Conservation (phyloP, 2,888 invertebrate genomes). For the Chalcis sispes region DNA sequence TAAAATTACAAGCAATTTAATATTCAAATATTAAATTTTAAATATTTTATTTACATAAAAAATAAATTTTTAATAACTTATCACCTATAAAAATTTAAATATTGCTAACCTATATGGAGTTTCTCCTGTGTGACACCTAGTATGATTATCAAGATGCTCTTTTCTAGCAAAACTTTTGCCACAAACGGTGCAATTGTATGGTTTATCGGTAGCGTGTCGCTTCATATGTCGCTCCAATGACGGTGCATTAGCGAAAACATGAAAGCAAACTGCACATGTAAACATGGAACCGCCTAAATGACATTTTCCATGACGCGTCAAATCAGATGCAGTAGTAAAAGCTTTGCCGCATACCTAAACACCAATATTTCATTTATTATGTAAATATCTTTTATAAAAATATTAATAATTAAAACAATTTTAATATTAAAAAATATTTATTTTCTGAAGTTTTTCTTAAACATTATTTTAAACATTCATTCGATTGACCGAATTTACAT, state of each 20-base stretch:
- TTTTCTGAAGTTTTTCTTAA: too few relatives aligned
- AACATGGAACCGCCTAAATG: slow-evolving; percentile 88
- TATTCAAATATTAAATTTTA: not conserved
- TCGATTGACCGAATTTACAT: not conserved
- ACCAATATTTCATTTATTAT: not conserved
- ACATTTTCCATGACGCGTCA: slow-evolving; percentile 89
- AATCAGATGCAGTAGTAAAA: slow-evolving; percentile 87
- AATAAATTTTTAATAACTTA: too few relatives aligned
- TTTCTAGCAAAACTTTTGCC: slow-evolving; percentile 92
- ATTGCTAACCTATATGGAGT: slow-evolving; percentile 84
- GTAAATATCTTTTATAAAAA: not conserved
- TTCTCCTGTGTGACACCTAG: slow-evolving; percentile 89
- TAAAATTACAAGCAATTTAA: not conserved
- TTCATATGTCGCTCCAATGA: slow-evolving; percentile 86
- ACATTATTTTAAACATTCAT: not conserved
- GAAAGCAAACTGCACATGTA: slow-evolving; percentile 84
- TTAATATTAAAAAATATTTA: too few relatives aligned
- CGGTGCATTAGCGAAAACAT: slow-evolving; percentile 85
- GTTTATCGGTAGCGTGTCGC: slow-evolving; percentile 89
- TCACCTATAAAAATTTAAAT: not conserved
- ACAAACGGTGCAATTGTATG: slow-evolving; percentile 90
- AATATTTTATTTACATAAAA: not conserved
- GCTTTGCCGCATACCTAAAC: slow-evolving; percentile 89
- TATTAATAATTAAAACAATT: too few relatives aligned
- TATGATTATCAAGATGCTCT: slow-evolving; percentile 91